Evolutionary conservation across 2,797 vertebrate genomes (phyloP).

Genomic region (Atherinosoma microstoma): DNA sequence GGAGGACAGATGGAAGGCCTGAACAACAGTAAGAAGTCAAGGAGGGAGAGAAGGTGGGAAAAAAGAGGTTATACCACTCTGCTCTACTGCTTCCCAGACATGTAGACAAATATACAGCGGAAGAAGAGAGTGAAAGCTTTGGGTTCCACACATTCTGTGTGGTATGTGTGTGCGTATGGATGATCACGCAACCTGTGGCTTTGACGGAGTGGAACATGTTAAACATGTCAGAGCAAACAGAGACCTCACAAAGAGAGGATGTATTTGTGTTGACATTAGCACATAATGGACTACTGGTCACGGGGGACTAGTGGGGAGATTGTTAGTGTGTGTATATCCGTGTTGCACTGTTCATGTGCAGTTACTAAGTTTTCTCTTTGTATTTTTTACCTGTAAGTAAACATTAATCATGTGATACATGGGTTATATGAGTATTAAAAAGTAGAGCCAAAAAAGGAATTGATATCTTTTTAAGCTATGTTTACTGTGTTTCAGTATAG

Average conservation of each 20-base stretch:
- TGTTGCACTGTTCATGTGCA: neutral
- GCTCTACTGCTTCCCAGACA: conserved; percentile 51
- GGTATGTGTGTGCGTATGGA: conserved; percentile 13
- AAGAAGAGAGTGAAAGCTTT: conserved; percentile 20
- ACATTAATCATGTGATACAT: neutral
- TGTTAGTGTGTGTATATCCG: neutral
- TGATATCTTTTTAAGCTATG: too few relatives aligned
- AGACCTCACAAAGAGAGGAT: conserved; percentile 51
- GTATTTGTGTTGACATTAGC: conserved; percentile 43
- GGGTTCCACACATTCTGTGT: conserved; percentile 14
- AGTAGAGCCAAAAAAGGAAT: too few relatives aligned
- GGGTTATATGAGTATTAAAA: too few relatives aligned
- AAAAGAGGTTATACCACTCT: neutral
- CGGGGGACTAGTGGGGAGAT: neutral
- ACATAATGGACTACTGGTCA: conserved; percentile 24
- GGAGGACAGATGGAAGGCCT: neutral
- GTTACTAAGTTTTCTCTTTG: too few relatives aligned
- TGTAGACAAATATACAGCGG: conserved; percentile 62
- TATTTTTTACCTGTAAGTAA: neutral
- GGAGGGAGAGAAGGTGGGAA: neutral
- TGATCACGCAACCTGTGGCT: conserved; percentile 16
- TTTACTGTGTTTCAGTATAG: too few relatives aligned
- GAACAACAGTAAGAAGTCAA: neutral
- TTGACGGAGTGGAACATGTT: conserved; percentile 22
- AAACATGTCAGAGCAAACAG: conserved; percentile 35